Conservation (phyloP, 2,113 vertebrate genomes). For the Ophthalmolycus amberensis region DNA sequence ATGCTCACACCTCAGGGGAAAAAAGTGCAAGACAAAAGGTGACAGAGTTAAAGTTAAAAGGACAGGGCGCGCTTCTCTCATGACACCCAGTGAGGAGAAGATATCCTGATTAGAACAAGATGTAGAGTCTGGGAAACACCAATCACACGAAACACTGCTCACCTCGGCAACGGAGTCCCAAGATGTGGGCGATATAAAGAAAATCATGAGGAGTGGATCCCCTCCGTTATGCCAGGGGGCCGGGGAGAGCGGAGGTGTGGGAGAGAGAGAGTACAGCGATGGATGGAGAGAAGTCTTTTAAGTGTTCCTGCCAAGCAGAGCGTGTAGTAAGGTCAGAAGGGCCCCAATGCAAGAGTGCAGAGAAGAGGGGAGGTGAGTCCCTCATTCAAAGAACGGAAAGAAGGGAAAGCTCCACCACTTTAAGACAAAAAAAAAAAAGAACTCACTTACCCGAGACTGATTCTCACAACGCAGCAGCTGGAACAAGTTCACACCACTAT, state of each 20-base stretch:
- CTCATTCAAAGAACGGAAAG: neutral
- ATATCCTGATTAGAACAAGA: conserved; percentile 75
- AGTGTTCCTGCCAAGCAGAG: conserved; percentile 66
- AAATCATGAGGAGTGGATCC: conserved; percentile 67
- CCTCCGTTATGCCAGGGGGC: conserved; percentile 35
- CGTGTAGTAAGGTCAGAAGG: conserved; percentile 69
- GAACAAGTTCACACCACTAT: neutral
- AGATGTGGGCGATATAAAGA: conserved; percentile 73
- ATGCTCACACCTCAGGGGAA: conserved; percentile 42
- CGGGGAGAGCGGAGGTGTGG: conserved; percentile 38
- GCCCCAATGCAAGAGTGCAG: conserved; percentile 21
- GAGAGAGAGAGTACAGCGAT: conserved; percentile 35
- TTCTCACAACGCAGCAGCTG: neutral
- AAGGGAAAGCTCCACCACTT: conserved; percentile 3
- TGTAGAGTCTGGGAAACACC: conserved; percentile 67
- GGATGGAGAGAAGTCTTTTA: conserved; percentile 53
- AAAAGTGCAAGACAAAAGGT: conserved; percentile 53
- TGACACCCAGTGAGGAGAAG: conserved; percentile 39
- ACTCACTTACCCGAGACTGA: conserved; percentile 16
- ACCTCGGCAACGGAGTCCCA: conserved; percentile 49
- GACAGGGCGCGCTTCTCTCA: conserved; percentile 35
- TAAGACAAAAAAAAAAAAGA: neutral
- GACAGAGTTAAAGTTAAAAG: conserved; percentile 40
- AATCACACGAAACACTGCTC: conserved; percentile 70
- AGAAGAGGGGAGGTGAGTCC: conserved; percentile 20